A percentile compares a stretch with the other conserved stretches of the same genome.
Evolutionary conservation across 2,888 invertebrate species (phyloP).

Genomic region (Netelia virgata): DNA sequence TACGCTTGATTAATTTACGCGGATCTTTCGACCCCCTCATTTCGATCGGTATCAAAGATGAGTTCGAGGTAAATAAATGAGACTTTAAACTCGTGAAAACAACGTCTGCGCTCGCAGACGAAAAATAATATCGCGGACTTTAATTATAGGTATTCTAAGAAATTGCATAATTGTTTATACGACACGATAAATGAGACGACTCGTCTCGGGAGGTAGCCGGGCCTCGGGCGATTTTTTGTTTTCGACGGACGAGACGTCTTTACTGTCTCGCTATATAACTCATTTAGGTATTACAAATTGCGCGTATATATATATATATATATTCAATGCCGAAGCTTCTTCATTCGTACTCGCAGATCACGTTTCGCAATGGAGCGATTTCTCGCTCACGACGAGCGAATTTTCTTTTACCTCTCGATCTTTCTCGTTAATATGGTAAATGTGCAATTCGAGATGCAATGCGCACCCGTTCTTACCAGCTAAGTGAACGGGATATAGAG

Average conservation of each 20-base stretch:
- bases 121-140: not conserved
- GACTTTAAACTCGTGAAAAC: not conserved
- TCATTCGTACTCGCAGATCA: constrained; percentile 8
- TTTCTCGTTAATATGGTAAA: constrained; percentile 2
- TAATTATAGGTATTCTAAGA: not conserved
- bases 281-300: not conserved
- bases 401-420: not conserved
- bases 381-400: constrained; percentile 6
- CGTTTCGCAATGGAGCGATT: constrained; percentile 33
- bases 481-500: not conserved
- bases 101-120: not conserved
- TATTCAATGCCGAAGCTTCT: not conserved
- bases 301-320: not conserved
- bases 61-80: not conserved
- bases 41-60: too few species aligned
- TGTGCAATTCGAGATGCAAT: constrained; percentile 28
- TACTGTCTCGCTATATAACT: constrained; percentile 18
- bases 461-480: constrained; percentile 6
- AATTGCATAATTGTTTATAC: constrained; percentile 30
- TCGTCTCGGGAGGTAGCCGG: not conserved
- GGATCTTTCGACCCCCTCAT: too few species aligned
- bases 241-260: constrained; percentile 23
- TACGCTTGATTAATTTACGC: too few species aligned
- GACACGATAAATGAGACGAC: not conserved
- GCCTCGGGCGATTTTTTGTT: constrained; percentile 21